Percentiles rank a stretch among this genome's conserved stretches.
These are phyloP conservation scores for Mythimna ferrago DNA, from an alignment of 2,888 invertebrate genomes.

Conservation along the genomic window DNA sequence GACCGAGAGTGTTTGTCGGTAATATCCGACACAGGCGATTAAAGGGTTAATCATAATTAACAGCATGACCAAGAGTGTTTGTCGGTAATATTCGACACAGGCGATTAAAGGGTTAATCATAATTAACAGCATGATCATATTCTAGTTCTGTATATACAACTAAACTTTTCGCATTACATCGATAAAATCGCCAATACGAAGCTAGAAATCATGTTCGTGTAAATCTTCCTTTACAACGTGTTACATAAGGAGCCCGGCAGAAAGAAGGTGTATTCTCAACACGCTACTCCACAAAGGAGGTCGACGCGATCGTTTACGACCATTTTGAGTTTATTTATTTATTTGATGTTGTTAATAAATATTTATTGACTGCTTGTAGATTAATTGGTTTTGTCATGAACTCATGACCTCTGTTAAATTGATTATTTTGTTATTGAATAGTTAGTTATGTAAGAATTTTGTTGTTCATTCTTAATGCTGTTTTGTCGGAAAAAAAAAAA, in stretches of 20 bases:
- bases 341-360: slow-evolving; percentile 43
- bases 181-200: background rate
- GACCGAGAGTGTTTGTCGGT: too few species aligned
- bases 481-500: too few species aligned
- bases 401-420: slow-evolving; percentile 41
- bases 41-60: too few species aligned
- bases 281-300: slow-evolving; percentile 34
- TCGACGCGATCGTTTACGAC: slow-evolving; percentile 44
- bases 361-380: slow-evolving; percentile 45
- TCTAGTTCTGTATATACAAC: background rate
- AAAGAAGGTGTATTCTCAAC: slow-evolving; percentile 35
- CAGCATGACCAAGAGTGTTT: too few species aligned
- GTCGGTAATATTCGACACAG: too few species aligned
- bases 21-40: too few species aligned
- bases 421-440: slow-evolving; percentile 35
- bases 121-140: too few species aligned
- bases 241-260: slow-evolving; percentile 35
- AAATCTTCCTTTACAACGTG: slow-evolving; percentile 6
- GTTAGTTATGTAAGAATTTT: slow-evolving; percentile 22
- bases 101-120: too few species aligned
- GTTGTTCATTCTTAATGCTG: background rate
- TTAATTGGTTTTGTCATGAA: slow-evolving; percentile 43
- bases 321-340: slow-evolving; percentile 45
- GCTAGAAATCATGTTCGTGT: slow-evolving; percentile 12
- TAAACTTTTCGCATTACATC: background rate